These are phyloP conservation scores for Gryon sp. DNA, from an alignment of 1,140 invertebrate species.

Conservation along the genomic window DNA sequence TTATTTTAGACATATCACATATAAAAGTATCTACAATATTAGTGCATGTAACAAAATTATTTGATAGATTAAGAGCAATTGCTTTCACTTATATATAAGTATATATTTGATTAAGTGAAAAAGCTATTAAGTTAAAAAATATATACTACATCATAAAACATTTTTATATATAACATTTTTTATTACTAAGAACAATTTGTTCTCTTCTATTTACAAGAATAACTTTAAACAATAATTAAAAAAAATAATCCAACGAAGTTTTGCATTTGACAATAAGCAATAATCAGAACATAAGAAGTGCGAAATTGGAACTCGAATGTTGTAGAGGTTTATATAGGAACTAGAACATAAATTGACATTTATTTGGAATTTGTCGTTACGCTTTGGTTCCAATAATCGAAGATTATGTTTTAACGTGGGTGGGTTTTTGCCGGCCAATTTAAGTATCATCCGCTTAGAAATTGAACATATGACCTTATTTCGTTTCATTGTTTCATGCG, in stretches of 20 bases:
- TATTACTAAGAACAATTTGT: no score
- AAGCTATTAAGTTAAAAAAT: slow-evolving; percentile 10
- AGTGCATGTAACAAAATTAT: slow-evolving; percentile 42
- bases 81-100: slow-evolving; percentile 29
- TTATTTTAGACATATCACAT: slow-evolving; percentile 1
- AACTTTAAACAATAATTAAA: no score
- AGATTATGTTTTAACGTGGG: slow-evolving; percentile 50
- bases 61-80: slow-evolving; percentile 37
- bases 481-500: slow-evolving; percentile 64
- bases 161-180: no score
- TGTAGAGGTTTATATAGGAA: no score
- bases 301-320: no score
- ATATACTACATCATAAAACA: no score
- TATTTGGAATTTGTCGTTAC: slow-evolving; percentile 4
- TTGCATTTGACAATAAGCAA: no score
- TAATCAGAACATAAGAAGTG: no score
- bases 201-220: no score
- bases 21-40: slow-evolving; percentile 23
- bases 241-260: no score
- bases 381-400: slow-evolving; percentile 18
- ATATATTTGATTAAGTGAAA: slow-evolving; percentile 14
- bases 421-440: slow-evolving; percentile 52
- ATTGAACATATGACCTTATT: slow-evolving; percentile 65
- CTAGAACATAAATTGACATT: no score
- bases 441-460: slow-evolving; percentile 62